Evolutionary conservation across 37 sponge, comb jelly and placozoan genomes (phyloP).

Genomic region (Cliona cf. orientalis): DNA sequence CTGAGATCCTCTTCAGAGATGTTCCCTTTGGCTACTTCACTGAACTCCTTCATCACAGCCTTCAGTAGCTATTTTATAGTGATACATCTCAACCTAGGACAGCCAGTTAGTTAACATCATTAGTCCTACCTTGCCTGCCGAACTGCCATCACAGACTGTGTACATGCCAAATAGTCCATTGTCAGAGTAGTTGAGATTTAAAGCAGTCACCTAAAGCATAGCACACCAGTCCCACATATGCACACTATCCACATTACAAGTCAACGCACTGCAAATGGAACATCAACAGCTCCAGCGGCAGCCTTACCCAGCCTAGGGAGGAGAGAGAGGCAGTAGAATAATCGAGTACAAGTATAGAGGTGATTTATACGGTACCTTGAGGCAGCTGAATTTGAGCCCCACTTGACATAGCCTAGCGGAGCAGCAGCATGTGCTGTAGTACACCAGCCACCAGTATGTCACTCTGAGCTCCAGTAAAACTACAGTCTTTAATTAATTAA

Average conservation of each 20-base stretch:
- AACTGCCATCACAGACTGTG: constrained; percentile 24
- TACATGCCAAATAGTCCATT: constrained; percentile 83
- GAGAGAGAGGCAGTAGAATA: too few relatives aligned
- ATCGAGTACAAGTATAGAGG: too few relatives aligned
- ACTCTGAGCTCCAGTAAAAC: neutral
- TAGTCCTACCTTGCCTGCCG: constrained; percentile 52
- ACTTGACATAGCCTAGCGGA: constrained; percentile 44
- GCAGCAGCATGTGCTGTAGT: constrained; percentile 32
- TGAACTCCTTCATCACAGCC: constrained; percentile 70
- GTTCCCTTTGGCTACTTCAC: constrained; percentile 57
- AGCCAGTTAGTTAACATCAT: too few relatives aligned
- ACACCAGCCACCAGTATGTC: constrained; percentile 59
- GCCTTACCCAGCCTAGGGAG: constrained; percentile 76
- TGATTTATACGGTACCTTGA: constrained; percentile 31
- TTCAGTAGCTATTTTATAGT: constrained; percentile 75
- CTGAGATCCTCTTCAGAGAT: constrained; percentile 58
- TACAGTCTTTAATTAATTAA: neutral
- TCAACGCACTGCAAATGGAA: constrained; percentile 61
- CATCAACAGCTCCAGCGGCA: constrained; percentile 28
- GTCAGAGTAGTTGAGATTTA: constrained; percentile 78
- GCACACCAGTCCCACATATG: neutral
- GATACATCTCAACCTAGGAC: too few relatives aligned
- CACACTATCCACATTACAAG: neutral
- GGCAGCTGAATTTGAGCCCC: constrained; percentile 39
- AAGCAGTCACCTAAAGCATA: constrained; percentile 57